Conservation (phyloP, 2,113 vertebrate species). For the Corythaeola cristata region DNA sequence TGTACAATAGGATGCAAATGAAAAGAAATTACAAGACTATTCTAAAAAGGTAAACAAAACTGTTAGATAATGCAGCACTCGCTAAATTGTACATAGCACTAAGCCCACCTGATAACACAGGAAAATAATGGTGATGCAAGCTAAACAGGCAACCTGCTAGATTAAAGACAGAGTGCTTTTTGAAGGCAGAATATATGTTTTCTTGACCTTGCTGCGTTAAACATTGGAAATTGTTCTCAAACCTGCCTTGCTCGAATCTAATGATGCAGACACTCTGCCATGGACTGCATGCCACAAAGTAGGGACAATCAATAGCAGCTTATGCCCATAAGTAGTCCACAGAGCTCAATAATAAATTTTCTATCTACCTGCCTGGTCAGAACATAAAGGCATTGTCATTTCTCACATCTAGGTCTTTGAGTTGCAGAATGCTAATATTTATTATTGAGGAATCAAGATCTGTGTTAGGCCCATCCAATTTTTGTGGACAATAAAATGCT, state of each 20-base stretch:
- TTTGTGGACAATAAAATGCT: not conserved
- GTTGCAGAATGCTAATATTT: not conserved
- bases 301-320: not conserved
- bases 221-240: not conserved
- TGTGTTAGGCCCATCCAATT: not conserved
- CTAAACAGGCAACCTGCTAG: not conserved
- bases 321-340: not conserved
- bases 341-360: not conserved
- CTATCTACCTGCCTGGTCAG: not conserved
- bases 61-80: not conserved
- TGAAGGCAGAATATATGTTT: not conserved
- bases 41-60: slow-evolving; percentile 22
- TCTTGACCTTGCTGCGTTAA: not conserved
- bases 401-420: not conserved
- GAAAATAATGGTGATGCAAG: not conserved
- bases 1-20: not conserved
- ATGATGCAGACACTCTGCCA: not conserved
- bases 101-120: not conserved
- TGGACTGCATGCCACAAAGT: not conserved
- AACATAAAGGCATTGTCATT: not conserved
- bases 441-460: not conserved
- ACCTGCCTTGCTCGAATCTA: not conserved
- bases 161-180: not conserved
- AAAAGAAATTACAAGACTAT: slow-evolving; percentile 4
- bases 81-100: not conserved